Percentiles rank a stretch among this genome's conserved stretches.
These are phyloP conservation scores for Rhyacophila evoluta DNA, from an alignment of 2,888 invertebrate genomes.

Conservation along the genomic window DNA sequence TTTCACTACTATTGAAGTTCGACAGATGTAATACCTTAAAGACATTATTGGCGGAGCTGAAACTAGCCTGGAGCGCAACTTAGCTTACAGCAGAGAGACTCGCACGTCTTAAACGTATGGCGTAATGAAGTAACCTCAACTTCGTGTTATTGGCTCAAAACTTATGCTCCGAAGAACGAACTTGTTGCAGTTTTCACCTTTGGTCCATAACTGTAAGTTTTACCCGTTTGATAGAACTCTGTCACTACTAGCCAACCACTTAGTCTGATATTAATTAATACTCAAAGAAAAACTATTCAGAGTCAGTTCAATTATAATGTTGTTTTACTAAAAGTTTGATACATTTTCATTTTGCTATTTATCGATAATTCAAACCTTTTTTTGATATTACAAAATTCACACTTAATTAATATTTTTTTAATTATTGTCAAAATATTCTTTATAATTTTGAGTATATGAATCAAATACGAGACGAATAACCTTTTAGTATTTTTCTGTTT, in stretches of 20 bases:
- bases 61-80: conserved; percentile 27
- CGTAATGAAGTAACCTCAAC: conserved; percentile 40
- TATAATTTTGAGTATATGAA: too few relatives aligned
- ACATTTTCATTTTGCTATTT: too few relatives aligned
- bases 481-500: too few relatives aligned
- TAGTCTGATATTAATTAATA: neutral
- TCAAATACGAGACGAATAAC: too few relatives aligned
- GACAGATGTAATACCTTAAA: conserved; percentile 42
- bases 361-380: too few relatives aligned
- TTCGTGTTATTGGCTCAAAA: conserved; percentile 28
- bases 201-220: neutral
- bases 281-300: neutral
- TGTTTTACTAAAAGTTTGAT: too few relatives aligned
- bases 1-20: conserved; percentile 35
- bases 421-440: too few relatives aligned
- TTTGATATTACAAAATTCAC: too few relatives aligned
- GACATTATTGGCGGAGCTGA: conserved; percentile 39
- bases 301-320: too few relatives aligned
- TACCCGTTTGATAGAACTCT: neutral
- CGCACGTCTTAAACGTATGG: conserved; percentile 37
- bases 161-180: neutral
- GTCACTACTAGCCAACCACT: neutral
- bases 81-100: conserved; percentile 16
- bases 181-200: conserved; percentile 40
- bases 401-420: too few relatives aligned